phyloP scores from a whole-genome alignment of 53 echinoderm and acorn worm species.

The Stichopus horrens region DNA sequence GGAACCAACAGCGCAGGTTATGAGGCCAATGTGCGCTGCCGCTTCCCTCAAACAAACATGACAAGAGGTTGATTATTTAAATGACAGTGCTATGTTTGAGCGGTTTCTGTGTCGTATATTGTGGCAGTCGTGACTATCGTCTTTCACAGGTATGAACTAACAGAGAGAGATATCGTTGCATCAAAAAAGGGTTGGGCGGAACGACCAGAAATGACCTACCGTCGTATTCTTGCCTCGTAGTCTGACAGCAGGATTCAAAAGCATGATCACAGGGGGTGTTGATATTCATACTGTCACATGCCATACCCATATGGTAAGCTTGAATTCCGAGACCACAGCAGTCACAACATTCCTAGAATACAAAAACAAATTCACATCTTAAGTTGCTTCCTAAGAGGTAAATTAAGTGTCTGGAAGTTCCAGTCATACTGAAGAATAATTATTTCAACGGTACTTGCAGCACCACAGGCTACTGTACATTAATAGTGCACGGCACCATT shows the following conservation, averaged over 20 bases:
- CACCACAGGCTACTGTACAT: not conserved
- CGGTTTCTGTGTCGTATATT: too few species aligned
- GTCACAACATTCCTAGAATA: constrained; percentile 63
- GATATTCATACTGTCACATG: constrained; percentile 65
- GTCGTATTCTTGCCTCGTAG: constrained; percentile 47
- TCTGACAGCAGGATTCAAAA: constrained; percentile 64
- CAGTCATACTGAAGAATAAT: not conserved
- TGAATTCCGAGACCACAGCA: constrained; percentile 88
- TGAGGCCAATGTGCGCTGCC: too few species aligned
- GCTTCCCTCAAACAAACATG: too few species aligned
- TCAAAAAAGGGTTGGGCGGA: too few species aligned
- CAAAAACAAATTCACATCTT: constrained; percentile 25
- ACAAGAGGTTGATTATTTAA: too few species aligned
- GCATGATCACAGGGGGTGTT: constrained; percentile 74
- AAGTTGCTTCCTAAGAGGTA: not conserved
- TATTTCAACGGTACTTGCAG: not conserved
- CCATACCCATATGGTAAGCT: constrained; percentile 62
- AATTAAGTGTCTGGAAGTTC: constrained; percentile 20
- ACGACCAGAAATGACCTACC: constrained; percentile 52
- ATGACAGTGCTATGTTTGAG: too few species aligned
- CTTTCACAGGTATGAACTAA: too few species aligned
- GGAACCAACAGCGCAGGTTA: too few species aligned
- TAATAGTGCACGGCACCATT: not conserved
- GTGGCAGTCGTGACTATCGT: too few species aligned
- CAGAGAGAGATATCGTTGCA: too few species aligned